Evolutionary conservation across 2,797 vertebrate species (phyloP), one percentile per base, ranked within the genome.

Genomic region (Synanceia verrucosa): DNA sequence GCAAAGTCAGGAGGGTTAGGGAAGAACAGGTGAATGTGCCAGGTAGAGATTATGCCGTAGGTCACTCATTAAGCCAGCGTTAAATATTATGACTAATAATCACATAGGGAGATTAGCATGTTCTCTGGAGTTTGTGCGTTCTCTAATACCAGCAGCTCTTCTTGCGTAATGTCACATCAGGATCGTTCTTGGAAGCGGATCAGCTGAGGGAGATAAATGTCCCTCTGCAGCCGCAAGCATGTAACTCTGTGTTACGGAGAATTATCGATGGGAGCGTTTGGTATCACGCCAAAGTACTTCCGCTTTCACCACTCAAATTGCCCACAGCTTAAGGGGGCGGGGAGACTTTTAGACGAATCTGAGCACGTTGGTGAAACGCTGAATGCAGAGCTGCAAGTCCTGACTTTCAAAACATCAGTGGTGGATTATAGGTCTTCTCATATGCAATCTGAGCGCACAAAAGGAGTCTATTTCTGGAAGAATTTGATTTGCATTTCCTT

Each of bases 61-160:
- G 81, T 62, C 65, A 41, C 80, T 88, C 84, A 91, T 91, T 92
- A 90, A 92, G 59, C 80, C 79, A 55, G 82, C 70, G 87, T 89
- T 90, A 90, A 92, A 93, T 88, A 92, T 91, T 89, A 90, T 90
- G 90, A 93, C 92, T 92, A 93, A 92, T 93, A 90, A 93, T 89
- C 88, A 78, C 82, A 66, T 67, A 67, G 86, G 79, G 86, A 88
- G 91, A 91, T 93, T 89, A 91, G 82, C 55, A 87, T 86, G 88
- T 92, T 88, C 86, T 89, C 77, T 79, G 75, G 82, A 87, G 84
- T 88, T 86, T 64, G 61, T 75, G 73, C 65, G 82, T 72, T 81
- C 80, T 72, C 81, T 92, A 87, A 91, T 87, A 75, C 87, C 76
- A 31, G 67, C 74, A 29, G 86, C 82, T 83, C 82, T 76, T 77